These are phyloP conservation scores for Gerris buenoi DNA, from an alignment of 1,140 invertebrate species.

Conservation along the genomic window DNA sequence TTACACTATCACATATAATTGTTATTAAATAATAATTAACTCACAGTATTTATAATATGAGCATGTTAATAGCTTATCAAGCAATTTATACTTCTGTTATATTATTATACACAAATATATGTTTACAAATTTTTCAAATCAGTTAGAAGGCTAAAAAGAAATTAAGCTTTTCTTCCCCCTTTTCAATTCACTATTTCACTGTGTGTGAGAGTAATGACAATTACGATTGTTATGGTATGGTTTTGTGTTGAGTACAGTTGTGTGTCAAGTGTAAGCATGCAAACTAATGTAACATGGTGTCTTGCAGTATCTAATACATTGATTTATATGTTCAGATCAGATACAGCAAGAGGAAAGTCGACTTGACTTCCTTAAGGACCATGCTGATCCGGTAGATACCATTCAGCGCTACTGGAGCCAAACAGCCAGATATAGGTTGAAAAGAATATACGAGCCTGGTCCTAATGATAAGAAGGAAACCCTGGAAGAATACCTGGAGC, in stretches of 20 bases:
- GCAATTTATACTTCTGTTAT: background rate
- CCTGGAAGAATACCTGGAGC: background rate
- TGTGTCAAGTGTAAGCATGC: background rate
- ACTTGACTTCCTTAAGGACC: background rate
- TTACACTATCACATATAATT: background rate
- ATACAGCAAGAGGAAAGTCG: background rate
- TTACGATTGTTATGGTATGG: background rate
- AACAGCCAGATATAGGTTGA: background rate
- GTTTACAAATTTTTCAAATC: background rate
- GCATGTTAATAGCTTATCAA: background rate
- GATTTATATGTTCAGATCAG: background rate
- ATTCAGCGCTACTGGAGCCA: background rate
- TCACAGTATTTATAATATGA: background rate
- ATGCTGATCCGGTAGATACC: background rate
- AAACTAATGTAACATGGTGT: background rate
- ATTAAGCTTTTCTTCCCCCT: background rate
- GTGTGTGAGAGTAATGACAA: background rate
- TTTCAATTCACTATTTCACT: background rate
- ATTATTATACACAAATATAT: background rate
- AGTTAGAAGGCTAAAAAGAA: background rate
- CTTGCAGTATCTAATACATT: background rate
- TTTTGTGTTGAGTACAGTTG: background rate
- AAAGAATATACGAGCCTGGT: background rate
- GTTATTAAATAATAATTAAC: background rate
- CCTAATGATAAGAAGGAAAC: background rate